Conservation (phyloP, 2,113 vertebrate genomes). For the Triplophysa tibetana region DNA sequence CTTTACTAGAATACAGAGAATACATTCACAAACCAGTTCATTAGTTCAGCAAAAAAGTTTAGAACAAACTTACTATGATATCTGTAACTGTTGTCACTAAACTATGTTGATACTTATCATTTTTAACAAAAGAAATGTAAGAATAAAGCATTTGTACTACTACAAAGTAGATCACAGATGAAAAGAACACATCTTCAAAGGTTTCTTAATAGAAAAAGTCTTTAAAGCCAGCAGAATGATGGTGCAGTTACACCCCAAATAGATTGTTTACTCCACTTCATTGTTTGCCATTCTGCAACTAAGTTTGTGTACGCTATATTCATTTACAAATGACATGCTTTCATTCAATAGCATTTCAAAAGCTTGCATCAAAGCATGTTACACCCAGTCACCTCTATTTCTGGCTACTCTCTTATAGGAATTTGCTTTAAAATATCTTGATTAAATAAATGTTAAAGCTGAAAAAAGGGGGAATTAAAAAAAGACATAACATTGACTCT, state of each 20-base stretch:
- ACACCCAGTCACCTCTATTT: not conserved
- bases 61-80: too few relatives aligned
- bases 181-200: too few relatives aligned
- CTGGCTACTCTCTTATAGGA: not conserved
- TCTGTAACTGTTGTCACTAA: not conserved
- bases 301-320: not conserved
- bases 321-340: not conserved
- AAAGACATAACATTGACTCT: not conserved
- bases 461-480: not conserved
- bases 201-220: not conserved
- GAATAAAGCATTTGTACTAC: too few relatives aligned
- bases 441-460: not conserved
- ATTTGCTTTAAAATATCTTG: constrained; percentile 19
- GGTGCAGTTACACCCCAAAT: not conserved
- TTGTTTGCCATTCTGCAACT: not conserved
- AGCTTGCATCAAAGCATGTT: not conserved
- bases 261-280: not conserved
- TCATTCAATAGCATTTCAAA: not conserved
- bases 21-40: too few relatives aligned
- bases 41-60: too few relatives aligned
- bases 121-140: too few relatives aligned
- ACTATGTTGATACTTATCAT: too few relatives aligned
- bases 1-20: too few relatives aligned
- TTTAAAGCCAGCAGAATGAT: not conserved
- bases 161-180: too few relatives aligned